Conservation (phyloP, 1,140 invertebrate genomes). For the Leptonema lineaticorne region DNA sequence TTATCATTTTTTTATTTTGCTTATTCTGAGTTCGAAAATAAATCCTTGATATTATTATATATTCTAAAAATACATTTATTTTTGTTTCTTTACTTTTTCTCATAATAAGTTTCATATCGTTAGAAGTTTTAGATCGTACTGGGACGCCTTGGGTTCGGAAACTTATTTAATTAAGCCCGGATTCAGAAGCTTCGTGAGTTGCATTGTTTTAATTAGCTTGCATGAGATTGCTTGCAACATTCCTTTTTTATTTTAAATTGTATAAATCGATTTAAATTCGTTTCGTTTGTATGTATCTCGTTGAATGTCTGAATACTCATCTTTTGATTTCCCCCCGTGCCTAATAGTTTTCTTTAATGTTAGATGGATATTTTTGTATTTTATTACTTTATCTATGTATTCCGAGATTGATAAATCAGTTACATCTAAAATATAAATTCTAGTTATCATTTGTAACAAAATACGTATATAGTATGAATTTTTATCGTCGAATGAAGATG, state of each 20-base stretch:
- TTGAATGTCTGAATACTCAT: no score
- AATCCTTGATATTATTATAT: no score
- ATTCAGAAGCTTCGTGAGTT: conserved; percentile 1
- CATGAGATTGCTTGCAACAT: neutral
- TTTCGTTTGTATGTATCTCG: no score
- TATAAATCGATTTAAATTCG: no score
- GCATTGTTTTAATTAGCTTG: conserved; percentile 15
- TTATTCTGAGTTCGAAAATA: neutral
- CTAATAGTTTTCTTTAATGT: neutral
- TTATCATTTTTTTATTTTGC: neutral
- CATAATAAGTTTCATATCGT: neutral
- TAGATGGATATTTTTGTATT: neutral
- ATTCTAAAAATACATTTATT: neutral
- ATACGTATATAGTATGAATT: neutral
- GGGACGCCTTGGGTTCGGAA: neutral
- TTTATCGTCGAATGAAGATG: neutral
- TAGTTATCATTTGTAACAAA: neutral
- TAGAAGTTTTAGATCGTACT: neutral
- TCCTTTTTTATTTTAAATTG: neutral
- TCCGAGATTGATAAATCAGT: no score
- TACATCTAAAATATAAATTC: neutral
- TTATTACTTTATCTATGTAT: no score
- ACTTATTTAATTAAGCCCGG: conserved; percentile 15
- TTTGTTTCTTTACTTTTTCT: neutral
- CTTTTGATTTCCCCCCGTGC: no score